These are phyloP conservation scores for Palaemon carinicauda DNA, from an alignment of 1,140 invertebrate genomes.

Conservation along the genomic window DNA sequence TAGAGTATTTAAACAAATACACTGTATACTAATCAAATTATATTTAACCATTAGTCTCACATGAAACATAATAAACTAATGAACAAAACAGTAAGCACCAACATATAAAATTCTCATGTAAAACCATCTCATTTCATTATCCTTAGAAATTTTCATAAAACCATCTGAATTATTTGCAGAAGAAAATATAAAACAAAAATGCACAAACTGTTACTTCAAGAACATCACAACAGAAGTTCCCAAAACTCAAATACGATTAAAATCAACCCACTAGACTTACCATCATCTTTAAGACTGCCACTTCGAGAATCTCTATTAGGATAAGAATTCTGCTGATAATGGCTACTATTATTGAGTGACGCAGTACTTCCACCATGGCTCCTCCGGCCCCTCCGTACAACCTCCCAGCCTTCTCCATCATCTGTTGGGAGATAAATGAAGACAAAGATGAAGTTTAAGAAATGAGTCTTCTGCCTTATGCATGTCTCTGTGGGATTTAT, in stretches of 20 bases:
- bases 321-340: background rate
- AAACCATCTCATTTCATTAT: too few species aligned
- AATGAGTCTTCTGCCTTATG: background rate
- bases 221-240: background rate
- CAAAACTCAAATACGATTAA: too few species aligned
- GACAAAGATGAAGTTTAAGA: background rate
- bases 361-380: conserved; percentile 55
- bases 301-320: conserved; percentile 28
- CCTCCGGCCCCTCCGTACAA: conserved; percentile 68
- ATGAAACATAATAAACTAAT: too few species aligned
- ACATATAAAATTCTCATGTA: too few species aligned
- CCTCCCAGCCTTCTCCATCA: conserved; percentile 73
- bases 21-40: too few species aligned
- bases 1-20: too few species aligned
- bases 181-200: background rate
- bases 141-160: background rate
- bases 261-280: background rate
- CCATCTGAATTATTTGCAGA: too few species aligned
- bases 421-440: conserved; percentile 61
- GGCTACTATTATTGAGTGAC: conserved; percentile 56
- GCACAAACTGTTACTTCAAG: background rate
- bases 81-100: too few species aligned
- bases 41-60: too few species aligned
- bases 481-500: too few species aligned
- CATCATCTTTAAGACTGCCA: conserved; percentile 44